Base-by-base conservation (phyloP, 1,140 invertebrate species). In the Calycopis cecrops region DNA sequence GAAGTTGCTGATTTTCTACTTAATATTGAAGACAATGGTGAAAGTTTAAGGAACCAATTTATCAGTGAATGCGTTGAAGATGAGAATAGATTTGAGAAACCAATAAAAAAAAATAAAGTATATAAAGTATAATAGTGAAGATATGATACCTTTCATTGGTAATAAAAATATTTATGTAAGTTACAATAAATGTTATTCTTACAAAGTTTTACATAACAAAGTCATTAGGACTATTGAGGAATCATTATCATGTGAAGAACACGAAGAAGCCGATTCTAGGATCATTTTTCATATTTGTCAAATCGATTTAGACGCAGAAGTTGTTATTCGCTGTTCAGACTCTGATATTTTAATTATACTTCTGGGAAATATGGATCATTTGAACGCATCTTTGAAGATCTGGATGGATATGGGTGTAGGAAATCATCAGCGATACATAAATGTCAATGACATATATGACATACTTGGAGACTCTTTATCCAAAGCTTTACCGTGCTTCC, bases 261-360 rank as follows among this genome's bases (percentile, higher is more conserved):
- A 79, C 48, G 70, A 79, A 71, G 72, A 78, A 68, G 66, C 67
- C 8, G 68, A 72, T 56, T 61, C 72, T 28, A 62, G 69, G 62
- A 73, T 72, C 54, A 61, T 71, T 51, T 71, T 64, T 60, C 73
- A 75, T 57, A 50, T 63, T 48, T 76, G 64, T 44, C 62, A 70
- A 56, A 59, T 73, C 9, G 40, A 68, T 48, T 14, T 35, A 9
- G 47, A 59, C n/a, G 48, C 18, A n/a, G 48, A 67, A 9, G 56
- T 74, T 12, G 48, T 58, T 3, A 55, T 74, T 40, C 47, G 62
- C 37, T 63, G 47, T 35, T 50, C 48, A 53, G 59, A 60, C 16
- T 56, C 62, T 48, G 74, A 79, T 56, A 55, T 77, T 49, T 37
- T 69, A 21, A 57, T 66, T 40, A 69, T 70, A 57, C 48, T 74